Evolutionary conservation across 2,888 invertebrate genomes (phyloP).

Genomic region (Drosophila stalkeri): DNA sequence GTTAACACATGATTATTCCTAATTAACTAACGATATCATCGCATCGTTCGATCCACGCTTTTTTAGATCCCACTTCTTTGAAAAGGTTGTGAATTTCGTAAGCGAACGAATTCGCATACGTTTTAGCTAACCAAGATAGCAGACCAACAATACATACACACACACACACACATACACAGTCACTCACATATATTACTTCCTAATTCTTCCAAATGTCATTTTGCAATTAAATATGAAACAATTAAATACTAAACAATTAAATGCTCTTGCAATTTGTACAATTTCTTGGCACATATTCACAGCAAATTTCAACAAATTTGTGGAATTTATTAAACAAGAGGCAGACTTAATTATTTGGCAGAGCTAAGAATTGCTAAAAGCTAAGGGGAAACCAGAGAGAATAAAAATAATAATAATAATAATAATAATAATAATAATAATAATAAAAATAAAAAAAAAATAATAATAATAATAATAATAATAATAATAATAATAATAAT

Average conservation of each 20-base stretch:
- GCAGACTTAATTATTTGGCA: not conserved
- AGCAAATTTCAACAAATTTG: not conserved
- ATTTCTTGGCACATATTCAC: not conserved
- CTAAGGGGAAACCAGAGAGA: not conserved
- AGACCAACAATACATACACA: constrained; percentile 39
- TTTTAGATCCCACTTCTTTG: constrained; percentile 45
- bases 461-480: too few relatives aligned
- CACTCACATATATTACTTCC: constrained; percentile 14
- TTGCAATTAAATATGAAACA: constrained; percentile 1
- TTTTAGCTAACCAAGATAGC: constrained; percentile 42
- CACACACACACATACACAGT: not conserved
- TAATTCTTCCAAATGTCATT: not conserved
- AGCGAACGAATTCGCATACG: constrained; percentile 24
- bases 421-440: too few relatives aligned
- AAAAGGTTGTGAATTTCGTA: constrained; percentile 65
- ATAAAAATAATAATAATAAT: too few relatives aligned
- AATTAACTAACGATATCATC: not conserved
- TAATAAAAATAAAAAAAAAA: too few relatives aligned
- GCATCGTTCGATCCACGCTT: constrained; percentile 12
- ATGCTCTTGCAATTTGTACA: not conserved
- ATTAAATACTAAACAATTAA: not conserved
- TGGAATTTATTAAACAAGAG: not conserved
- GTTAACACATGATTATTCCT: constrained; percentile 13
- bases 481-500: too few relatives aligned
- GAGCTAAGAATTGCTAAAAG: not conserved